Base-by-base conservation (phyloP, 92 coral and sea anemone genomes). In the Phymanthus crucifer region DNA sequence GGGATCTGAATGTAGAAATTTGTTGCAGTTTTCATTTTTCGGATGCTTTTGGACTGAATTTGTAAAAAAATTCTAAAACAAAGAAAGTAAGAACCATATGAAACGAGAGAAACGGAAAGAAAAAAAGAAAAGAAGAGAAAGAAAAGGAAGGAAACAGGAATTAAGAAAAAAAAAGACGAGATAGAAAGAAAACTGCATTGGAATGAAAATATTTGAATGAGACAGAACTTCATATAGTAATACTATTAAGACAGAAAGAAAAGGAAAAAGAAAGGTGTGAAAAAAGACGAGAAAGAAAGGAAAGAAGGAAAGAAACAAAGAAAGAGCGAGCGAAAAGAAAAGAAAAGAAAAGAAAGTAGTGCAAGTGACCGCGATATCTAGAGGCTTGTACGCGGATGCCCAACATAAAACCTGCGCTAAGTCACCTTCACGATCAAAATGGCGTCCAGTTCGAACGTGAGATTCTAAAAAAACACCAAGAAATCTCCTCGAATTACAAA, bases 391-490 rank as follows among this genome's bases (percentile, higher is more conserved):
- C 40, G 72, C 72, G 29, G 72, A 1, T 29, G 4, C 24, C 17
- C 47, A 13, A 2, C 37, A 6, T 16, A n/a, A n/a, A 77, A 21
- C 64, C 64, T 19, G 81, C 81, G 81, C 81, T 61, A 27, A 0
- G 35, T 5, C 38, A 32, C 18, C 58, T 17, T 16, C 7, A 24
- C 11, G 32, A 71, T 33, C 79, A 86, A 86, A 50, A 87, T 87
- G 90, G 90, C 90, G 84, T 87, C 90, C 66, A 56, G 40, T 58
- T 66, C 16, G 58, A 72, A n/a, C 26, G 76, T 35, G 72, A 77
- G 52, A 19, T 72, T 66, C 43, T 66, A 32, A 64, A 54, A 75
- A 58, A 61, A 65, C 81, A 77, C 57, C 38, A 23, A 36, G 9
- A n/a, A 61, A 38, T 47, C 31, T 61, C 37, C 70, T 48, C 57